phyloP scores from a whole-genome alignment of 2,797 vertebrate species.

The Darevskia nairensis region DNA sequence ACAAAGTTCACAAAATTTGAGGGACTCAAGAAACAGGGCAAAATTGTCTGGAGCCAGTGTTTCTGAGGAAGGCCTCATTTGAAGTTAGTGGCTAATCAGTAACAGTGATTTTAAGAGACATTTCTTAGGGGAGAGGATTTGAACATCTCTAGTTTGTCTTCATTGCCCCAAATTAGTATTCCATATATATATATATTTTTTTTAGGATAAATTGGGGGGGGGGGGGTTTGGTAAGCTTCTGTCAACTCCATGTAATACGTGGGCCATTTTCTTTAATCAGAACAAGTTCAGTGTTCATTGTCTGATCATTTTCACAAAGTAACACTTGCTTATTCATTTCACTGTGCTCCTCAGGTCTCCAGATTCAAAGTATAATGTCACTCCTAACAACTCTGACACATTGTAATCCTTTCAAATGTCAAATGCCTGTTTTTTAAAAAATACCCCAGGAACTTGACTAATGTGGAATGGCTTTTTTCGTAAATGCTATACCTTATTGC shows the following conservation, averaged over 20 bases:
- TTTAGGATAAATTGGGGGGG: no score
- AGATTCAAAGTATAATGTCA: slow-evolving; percentile 27
- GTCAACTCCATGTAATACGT: neutral
- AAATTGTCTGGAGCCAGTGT: no score
- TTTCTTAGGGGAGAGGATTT: no score
- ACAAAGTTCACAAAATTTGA: no score
- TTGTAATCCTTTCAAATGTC: slow-evolving; percentile 39
- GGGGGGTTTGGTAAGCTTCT: no score
- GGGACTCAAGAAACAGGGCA: no score
- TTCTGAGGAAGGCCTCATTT: no score
- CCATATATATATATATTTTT: no score
- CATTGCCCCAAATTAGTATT: no score
- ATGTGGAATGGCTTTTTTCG: slow-evolving; percentile 5
- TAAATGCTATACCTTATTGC: slow-evolving; percentile 38
- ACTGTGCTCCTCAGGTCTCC: neutral
- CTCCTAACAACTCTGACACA: slow-evolving; percentile 22
- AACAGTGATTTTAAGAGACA: no score
- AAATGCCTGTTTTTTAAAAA: slow-evolving; percentile 14
- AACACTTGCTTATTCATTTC: slow-evolving; percentile 15
- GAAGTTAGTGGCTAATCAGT: no score
- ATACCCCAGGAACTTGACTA: slow-evolving; percentile 13
- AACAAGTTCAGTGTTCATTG: neutral
- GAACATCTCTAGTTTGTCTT: no score
- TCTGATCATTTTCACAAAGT: slow-evolving; percentile 2
- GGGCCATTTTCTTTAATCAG: neutral